Percentiles rank a stretch among this genome's conserved stretches.
phyloP scores from a whole-genome alignment of 2,113 vertebrate genomes.

The Hydrolagus affinis region DNA sequence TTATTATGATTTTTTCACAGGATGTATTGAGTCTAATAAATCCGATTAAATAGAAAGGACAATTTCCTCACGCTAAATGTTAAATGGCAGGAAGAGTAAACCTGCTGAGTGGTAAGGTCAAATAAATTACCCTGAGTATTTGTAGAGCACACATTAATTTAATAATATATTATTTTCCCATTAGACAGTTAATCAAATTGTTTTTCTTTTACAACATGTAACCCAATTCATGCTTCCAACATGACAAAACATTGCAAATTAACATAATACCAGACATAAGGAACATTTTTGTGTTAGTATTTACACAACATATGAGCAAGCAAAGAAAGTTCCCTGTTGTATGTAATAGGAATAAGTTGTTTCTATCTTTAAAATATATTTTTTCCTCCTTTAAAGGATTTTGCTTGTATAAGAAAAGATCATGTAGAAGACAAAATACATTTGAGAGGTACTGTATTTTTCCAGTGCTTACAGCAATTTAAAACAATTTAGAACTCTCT shows the following conservation, averaged over 20 bases:
- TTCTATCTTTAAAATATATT: too few relatives aligned
- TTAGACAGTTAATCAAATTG: constrained; percentile 1
- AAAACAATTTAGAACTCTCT: background rate
- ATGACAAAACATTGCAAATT: background rate
- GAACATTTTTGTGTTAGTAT: background rate
- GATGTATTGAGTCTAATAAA: background rate
- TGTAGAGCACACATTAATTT: background rate
- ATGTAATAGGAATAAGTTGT: background rate
- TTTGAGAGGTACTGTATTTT: background rate
- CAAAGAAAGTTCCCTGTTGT: background rate
- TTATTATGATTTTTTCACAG: background rate
- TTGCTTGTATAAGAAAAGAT: background rate
- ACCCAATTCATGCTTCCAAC: background rate
- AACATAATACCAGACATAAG: background rate
- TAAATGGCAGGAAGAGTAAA: background rate
- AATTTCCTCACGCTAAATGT: background rate
- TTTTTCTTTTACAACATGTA: background rate
- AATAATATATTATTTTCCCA: constrained; percentile 13
- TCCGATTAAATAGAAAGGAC: background rate
- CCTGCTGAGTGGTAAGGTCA: constrained; percentile 1
- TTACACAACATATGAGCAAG: background rate
- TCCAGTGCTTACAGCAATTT: background rate
- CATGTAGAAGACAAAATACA: background rate
- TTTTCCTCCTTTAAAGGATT: too few relatives aligned
- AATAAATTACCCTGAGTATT: background rate